A percentile compares a stretch with the other conserved stretches of the same genome.
Conservation (phyloP, 2,113 vertebrate genomes). For the Lepus americanus region DNA sequence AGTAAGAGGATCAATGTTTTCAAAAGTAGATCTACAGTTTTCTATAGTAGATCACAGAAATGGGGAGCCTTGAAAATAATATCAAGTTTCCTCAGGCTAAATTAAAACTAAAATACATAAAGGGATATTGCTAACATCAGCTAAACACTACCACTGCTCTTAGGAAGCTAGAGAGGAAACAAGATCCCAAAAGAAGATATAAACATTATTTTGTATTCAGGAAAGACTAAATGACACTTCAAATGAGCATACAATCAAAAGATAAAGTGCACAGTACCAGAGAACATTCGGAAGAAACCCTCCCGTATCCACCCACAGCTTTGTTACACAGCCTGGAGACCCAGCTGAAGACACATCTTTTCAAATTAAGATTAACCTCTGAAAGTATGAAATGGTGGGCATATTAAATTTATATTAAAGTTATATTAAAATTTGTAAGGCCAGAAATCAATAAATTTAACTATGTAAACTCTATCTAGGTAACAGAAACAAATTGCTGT, state of each 20-base stretch:
- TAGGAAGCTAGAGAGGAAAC: slow-evolving; percentile 1
- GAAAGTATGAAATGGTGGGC: slow-evolving; percentile 16
- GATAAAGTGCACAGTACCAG: background rate
- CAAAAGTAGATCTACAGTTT: slow-evolving; percentile 56
- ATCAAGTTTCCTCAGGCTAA: slow-evolving; percentile 45
- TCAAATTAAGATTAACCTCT: slow-evolving; percentile 41
- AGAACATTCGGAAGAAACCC: slow-evolving; percentile 24
- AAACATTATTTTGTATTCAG: slow-evolving; percentile 33
- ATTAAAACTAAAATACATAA: slow-evolving; percentile 68
- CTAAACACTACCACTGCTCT: slow-evolving; percentile 38
- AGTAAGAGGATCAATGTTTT: slow-evolving; percentile 63
- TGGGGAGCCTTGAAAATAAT: slow-evolving; percentile 64
- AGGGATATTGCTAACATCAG: slow-evolving; percentile 39
- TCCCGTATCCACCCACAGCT: background rate
- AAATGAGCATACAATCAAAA: background rate
- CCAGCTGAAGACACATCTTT: slow-evolving; percentile 21
- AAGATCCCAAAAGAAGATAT: background rate
- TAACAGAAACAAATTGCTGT: slow-evolving; percentile 31
- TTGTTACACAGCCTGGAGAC: background rate
- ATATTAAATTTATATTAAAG: background rate
- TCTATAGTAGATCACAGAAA: slow-evolving; percentile 55
- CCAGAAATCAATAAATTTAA: slow-evolving; percentile 32
- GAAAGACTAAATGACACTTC: slow-evolving; percentile 31
- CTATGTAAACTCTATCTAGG: slow-evolving; percentile 16
- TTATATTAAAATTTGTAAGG: background rate